A percentile compares a stretch with the other conserved stretches of the same genome.
phyloP scores from a whole-genome alignment of 2,797 vertebrate genomes.

The Neostethus bicornis region DNA sequence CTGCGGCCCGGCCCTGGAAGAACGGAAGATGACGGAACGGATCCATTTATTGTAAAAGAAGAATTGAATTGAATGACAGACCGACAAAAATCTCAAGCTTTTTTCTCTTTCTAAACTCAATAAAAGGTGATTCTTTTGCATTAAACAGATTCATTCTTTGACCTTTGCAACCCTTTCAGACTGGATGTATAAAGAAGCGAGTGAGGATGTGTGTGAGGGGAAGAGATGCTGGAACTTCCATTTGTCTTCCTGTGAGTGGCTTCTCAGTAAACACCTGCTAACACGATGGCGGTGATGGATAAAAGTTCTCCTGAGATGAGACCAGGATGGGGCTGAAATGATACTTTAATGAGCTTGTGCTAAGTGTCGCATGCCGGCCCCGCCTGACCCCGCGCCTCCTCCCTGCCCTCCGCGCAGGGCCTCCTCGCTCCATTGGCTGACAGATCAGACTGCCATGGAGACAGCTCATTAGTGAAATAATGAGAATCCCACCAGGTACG shows the following conservation, averaged over 20 bases:
- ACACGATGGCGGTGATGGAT: conserved; percentile 70
- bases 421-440: conserved; percentile 73
- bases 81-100: conserved; percentile 3
- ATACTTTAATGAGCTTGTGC: conserved; percentile 80
- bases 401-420: conserved; percentile 43
- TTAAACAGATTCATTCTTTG: conserved; percentile 24
- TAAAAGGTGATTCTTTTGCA: not conserved
- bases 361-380: conserved; percentile 63
- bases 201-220: conserved; percentile 33
- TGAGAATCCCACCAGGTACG: conserved; percentile 69
- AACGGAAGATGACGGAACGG: no score
- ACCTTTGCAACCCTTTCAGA: conserved; percentile 26
- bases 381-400: conserved; percentile 46
- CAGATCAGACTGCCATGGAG: conserved; percentile 74
- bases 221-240: conserved; percentile 42
- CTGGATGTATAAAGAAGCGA: conserved; percentile 37
- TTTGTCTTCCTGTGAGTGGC: conserved; percentile 63
- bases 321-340: conserved; percentile 76
- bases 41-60: no score
- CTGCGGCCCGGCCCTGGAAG: no score
- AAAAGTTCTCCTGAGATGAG: conserved; percentile 62
- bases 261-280: conserved; percentile 78
- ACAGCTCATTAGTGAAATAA: conserved; percentile 83
- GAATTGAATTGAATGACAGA: no score
- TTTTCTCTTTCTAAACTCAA: not conserved